A percentile compares a stretch with the other conserved stretches of the same genome.
These are phyloP conservation scores for Clostera curtula DNA, from an alignment of 2,888 invertebrate species.

Conservation along the genomic window DNA sequence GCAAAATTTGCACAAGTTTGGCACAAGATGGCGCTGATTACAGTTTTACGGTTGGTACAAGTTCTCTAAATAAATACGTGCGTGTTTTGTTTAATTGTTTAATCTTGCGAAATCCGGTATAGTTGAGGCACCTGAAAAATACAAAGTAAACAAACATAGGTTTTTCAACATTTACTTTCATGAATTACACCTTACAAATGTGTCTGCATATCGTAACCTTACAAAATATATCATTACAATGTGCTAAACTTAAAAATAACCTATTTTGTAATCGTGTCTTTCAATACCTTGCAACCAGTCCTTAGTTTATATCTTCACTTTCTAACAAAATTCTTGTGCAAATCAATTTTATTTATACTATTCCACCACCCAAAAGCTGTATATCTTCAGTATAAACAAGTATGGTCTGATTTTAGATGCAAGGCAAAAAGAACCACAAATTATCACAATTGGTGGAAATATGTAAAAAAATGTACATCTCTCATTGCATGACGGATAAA, in stretches of 20 bases:
- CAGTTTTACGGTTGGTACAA: too few species aligned
- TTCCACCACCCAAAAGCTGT: slow-evolving; percentile 42
- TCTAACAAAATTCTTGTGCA: slow-evolving; percentile 39
- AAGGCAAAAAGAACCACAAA: slow-evolving; percentile 31
- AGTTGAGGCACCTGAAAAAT: not conserved
- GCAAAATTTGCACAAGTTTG: too few species aligned
- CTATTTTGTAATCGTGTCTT: slow-evolving; percentile 64
- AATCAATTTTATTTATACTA: slow-evolving; percentile 30
- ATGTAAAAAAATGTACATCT: slow-evolving; percentile 23
- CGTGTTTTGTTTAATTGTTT: too few species aligned
- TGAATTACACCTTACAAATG: slow-evolving; percentile 73
- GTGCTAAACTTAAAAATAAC: slow-evolving; percentile 71
- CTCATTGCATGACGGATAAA: slow-evolving; percentile 22
- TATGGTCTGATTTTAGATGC: slow-evolving; percentile 25
- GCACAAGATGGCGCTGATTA: too few species aligned
- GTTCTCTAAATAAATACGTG: too few species aligned
- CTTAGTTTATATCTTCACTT: slow-evolving; percentile 33
- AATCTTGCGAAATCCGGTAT: too few species aligned
- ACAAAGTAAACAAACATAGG: slow-evolving; percentile 6
- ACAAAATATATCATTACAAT: slow-evolving; percentile 67
- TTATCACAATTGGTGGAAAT: slow-evolving; percentile 24
- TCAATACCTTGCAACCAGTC: slow-evolving; percentile 65
- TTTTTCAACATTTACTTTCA: slow-evolving; percentile 71
- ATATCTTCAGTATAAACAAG: slow-evolving; percentile 18
- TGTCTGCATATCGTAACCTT: slow-evolving; percentile 71